Percentiles rank a stretch among this genome's conserved stretches.
These are phyloP conservation scores for Hermatobates lingyangjiaoensis DNA, from an alignment of 1,140 invertebrate genomes.

Conservation along the genomic window DNA sequence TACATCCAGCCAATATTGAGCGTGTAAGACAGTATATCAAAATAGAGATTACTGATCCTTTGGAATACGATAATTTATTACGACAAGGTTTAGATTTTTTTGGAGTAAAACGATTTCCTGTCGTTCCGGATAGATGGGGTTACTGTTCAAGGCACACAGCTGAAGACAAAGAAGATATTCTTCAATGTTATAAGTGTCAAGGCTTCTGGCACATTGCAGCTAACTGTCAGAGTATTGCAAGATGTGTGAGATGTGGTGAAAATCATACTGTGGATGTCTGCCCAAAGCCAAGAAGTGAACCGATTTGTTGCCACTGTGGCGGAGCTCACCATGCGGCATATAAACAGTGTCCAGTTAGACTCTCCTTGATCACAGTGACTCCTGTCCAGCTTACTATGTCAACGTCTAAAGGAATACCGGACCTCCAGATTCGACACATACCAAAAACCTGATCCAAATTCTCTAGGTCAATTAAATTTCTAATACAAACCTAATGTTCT, in stretches of 20 bases:
- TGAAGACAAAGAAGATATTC: constrained; percentile 21
- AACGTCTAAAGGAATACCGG: neutral
- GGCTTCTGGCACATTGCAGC: constrained; percentile 35
- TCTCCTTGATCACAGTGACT: constrained; percentile 9
- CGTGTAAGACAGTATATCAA: constrained; percentile 26
- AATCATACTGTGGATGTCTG: constrained; percentile 30
- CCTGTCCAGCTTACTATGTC: neutral
- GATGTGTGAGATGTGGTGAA: constrained; percentile 33
- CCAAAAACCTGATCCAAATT: too few relatives aligned
- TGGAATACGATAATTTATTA: constrained; percentile 26
- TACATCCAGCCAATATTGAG: constrained; percentile 14
- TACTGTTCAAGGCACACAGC: constrained; percentile 6
- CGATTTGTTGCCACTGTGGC: constrained; percentile 31
- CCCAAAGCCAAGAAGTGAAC: constrained; percentile 27
- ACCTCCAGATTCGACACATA: too few relatives aligned
- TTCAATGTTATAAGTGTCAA: constrained; percentile 30
- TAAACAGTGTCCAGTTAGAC: constrained; percentile 29
- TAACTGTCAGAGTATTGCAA: constrained; percentile 27
- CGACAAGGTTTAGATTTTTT: constrained; percentile 29
- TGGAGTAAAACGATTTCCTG: constrained; percentile 25
- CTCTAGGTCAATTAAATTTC: too few relatives aligned
- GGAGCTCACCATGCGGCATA: constrained; percentile 33
- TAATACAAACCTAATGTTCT: too few relatives aligned
- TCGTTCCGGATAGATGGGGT: constrained; percentile 26
- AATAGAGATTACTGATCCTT: constrained; percentile 26